phyloP scores from a whole-genome alignment of 2,797 vertebrate genomes.

The Enteromius thamalakanensis region DNA sequence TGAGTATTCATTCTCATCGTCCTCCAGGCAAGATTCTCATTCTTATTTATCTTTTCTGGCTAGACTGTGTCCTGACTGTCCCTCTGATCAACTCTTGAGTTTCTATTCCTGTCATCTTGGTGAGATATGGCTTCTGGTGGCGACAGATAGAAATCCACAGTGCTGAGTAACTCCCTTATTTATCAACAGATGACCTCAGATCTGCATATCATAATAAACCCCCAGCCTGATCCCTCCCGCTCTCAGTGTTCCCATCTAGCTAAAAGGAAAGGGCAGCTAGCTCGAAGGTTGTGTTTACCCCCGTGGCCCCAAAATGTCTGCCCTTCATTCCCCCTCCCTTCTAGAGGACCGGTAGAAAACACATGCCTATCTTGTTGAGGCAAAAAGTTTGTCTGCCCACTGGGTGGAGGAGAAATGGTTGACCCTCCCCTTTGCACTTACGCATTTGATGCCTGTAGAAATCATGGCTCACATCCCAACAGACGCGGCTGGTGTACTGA shows the following conservation, averaged over 20 bases:
- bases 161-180: conserved; percentile 75
- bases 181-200: conserved; percentile 59
- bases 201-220: conserved; percentile 65
- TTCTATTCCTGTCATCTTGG: conserved; percentile 83
- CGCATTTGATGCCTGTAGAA: conserved; percentile 36
- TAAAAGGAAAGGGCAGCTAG: conserved; percentile 46
- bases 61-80: conserved; percentile 12
- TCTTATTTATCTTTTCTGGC: conserved; percentile 13
- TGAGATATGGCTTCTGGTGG: conserved; percentile 52
- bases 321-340: conserved; percentile 22
- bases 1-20: neutral
- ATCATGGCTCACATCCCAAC: conserved; percentile 43
- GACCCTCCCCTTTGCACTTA: conserved; percentile 43
- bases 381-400: conserved; percentile 52
- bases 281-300: neutral
- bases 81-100: conserved; percentile 55
- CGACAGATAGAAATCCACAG: conserved; percentile 63
- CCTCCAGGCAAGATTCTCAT: neutral
- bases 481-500: conserved; percentile 31
- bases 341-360: conserved; percentile 36
- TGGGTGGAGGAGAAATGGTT: conserved; percentile 49
- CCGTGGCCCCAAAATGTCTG: conserved; percentile 31
- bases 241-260: conserved; percentile 29
- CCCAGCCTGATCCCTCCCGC: conserved; percentile 64
- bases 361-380: conserved; percentile 43